Base-by-base conservation (phyloP, 2,888 invertebrate species). In the Ennomos erosarius region DNA sequence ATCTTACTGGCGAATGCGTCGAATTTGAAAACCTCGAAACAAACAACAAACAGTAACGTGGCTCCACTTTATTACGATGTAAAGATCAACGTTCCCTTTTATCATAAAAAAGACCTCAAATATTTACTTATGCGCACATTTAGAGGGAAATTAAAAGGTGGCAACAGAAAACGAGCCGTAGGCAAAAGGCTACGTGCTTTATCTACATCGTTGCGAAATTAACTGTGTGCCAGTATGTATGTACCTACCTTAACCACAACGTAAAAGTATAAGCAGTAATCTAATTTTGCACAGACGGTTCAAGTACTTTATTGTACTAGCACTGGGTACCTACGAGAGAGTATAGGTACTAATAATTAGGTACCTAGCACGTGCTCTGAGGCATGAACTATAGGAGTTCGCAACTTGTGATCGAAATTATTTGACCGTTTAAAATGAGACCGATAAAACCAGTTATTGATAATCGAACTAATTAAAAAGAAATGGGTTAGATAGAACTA, bases 151-250 rank as follows among this genome's bases (percentile, higher is more conserved):
- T 87, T 84, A 85, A 81, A 85, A 84, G 84, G 82, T 84, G 82
- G 76, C 68, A 67, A 71, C 79, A 78, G 81, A 77, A 78, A 84
- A 81, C 74, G 78, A 69, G 74, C 63, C 69, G 62, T 64, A 69
- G 74, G 79, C 71, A 79, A 83, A 83, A 76, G 82, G 76, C 75
- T 74, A 73, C 89, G 88, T 90, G 89, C 78, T 74, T 78, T 90
- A 90, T 90, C 90, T 86, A 78, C 87, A 88, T 90, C 88, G 81
- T 71, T 61, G 72, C 74, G 74, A 85, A 89, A 89, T 88, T 88
- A 89, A 84, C 87, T 84, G 83, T 69, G 71, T 70, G 59, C 35
- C 51, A 39, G 51, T 55, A 43, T 55, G 51, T 55, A 43, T 55
- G 59, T 60, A 50, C 26, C 26, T 42, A 56, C 59, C 54, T 59